Conservation (phyloP, 2,113 vertebrate genomes). For the Psittacus erithacus region DNA sequence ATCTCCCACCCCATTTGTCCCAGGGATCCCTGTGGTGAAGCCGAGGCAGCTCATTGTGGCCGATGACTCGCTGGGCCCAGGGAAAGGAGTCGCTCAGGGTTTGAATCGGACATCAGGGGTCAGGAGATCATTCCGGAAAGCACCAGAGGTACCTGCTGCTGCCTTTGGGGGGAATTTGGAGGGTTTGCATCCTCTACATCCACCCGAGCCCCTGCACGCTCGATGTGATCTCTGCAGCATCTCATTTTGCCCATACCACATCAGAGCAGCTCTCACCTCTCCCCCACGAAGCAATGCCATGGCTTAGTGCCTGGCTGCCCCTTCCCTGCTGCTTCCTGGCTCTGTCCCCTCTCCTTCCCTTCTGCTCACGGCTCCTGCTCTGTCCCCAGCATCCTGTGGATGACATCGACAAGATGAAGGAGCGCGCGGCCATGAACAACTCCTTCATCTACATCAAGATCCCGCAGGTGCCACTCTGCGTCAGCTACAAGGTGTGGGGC, state of each 20-base stretch:
- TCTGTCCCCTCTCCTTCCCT: background rate
- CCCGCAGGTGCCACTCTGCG: constrained; percentile 96
- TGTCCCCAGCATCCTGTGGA: constrained; percentile 90
- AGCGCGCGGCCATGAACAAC: constrained; percentile 98
- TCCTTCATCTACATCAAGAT: constrained; percentile 99
- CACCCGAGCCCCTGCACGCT: background rate
- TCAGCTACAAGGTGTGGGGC: constrained; percentile 93
- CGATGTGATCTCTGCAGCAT: background rate
- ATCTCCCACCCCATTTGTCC: background rate
- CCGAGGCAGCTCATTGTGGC: constrained; percentile 85
- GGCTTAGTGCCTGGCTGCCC: background rate
- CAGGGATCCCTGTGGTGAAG: constrained; percentile 93
- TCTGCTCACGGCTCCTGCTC: constrained; percentile 2
- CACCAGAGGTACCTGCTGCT: constrained; percentile 85
- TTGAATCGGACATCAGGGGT: constrained; percentile 92
- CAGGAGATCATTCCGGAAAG: constrained; percentile 94
- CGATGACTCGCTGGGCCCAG: constrained; percentile 90
- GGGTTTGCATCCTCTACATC: background rate
- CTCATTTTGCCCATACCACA: background rate
- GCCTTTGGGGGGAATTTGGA: background rate
- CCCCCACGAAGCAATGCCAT: background rate
- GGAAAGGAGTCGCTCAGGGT: constrained; percentile 92
- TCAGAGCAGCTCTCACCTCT: background rate
- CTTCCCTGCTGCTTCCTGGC: constrained; percentile 19
- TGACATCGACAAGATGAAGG: constrained; percentile 99